phyloP scores from a whole-genome alignment of 2,113 vertebrate species.

The Calyptomena viridis region DNA sequence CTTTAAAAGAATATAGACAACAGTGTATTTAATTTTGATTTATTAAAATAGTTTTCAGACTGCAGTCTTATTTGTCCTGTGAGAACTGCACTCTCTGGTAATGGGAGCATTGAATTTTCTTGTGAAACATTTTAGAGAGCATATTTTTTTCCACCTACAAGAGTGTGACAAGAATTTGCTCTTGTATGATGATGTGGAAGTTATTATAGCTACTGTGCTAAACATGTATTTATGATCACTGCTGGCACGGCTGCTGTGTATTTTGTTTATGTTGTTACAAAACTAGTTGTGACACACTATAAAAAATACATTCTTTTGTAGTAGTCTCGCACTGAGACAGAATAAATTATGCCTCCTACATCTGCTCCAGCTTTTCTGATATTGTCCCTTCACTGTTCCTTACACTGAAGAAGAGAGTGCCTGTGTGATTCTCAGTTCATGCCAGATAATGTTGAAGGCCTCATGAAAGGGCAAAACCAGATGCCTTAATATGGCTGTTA shows the following conservation, averaged over 20 bases:
- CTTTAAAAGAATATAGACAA: conserved; percentile 32
- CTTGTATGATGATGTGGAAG: conserved; percentile 41
- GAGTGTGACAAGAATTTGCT: conserved; percentile 51
- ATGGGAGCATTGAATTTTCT: conserved; percentile 58
- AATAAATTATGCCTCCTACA: conserved; percentile 26
- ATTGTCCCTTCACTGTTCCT: conserved; percentile 1
- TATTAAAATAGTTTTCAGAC: conserved; percentile 59
- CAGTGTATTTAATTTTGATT: conserved; percentile 49
- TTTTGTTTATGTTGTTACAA: conserved; percentile 58
- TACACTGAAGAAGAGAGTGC: neutral
- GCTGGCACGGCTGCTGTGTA: conserved; percentile 9
- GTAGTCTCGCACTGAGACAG: neutral
- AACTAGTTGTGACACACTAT: conserved; percentile 43
- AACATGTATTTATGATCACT: conserved; percentile 68
- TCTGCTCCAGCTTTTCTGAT: neutral
- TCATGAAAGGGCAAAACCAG: conserved; percentile 24
- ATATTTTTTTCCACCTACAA: conserved; percentile 48
- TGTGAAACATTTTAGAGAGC: conserved; percentile 59
- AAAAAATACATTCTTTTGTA: conserved; percentile 57
- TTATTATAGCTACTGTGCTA: conserved; percentile 61
- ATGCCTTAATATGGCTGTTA: conserved; percentile 14
- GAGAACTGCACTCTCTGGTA: conserved; percentile 44
- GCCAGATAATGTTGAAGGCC: neutral
- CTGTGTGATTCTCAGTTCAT: neutral
- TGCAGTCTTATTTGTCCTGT: conserved; percentile 58